phyloP scores from a whole-genome alignment of 2,797 vertebrate genomes.

The Parauchenoglanis ngamensis region DNA sequence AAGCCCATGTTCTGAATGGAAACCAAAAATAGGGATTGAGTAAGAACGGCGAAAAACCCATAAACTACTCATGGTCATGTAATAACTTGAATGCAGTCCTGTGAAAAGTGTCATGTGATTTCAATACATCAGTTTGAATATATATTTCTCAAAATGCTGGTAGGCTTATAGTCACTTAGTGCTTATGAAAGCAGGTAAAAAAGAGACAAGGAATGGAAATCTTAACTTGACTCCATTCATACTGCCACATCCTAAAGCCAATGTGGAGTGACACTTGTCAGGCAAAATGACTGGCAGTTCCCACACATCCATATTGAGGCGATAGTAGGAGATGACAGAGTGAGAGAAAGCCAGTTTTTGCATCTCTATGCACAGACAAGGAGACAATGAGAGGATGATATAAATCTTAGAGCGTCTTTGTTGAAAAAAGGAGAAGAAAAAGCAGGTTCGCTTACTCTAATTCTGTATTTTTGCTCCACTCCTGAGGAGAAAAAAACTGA shows the following conservation, averaged over 20 bases:
- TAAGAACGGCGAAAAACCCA: too few relatives aligned
- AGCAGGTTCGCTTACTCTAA: constrained; percentile 46
- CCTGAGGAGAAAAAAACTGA: background rate
- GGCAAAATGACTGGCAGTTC: constrained; percentile 61
- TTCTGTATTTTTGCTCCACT: constrained; percentile 26
- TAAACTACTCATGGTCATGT: background rate
- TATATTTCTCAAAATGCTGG: background rate
- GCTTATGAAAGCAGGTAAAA: constrained; percentile 36
- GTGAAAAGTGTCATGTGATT: background rate
- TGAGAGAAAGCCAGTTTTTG: constrained; percentile 37
- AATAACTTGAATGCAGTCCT: background rate
- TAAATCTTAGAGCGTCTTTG: constrained; percentile 47
- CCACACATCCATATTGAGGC: constrained; percentile 59
- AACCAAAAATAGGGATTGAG: background rate
- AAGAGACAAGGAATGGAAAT: constrained; percentile 53
- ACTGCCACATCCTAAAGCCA: constrained; percentile 36
- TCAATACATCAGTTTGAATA: background rate
- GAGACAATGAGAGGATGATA: constrained; percentile 47
- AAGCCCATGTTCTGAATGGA: background rate
- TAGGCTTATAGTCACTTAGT: background rate
- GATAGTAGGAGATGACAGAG: constrained; percentile 38
- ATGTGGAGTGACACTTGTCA: constrained; percentile 72
- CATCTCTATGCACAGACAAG: constrained; percentile 31
- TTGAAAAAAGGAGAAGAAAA: constrained; percentile 43
- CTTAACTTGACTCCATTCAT: constrained; percentile 43